These are phyloP conservation scores for Apotomis betuletana DNA, from an alignment of 2,888 invertebrate species.

Conservation along the genomic window DNA sequence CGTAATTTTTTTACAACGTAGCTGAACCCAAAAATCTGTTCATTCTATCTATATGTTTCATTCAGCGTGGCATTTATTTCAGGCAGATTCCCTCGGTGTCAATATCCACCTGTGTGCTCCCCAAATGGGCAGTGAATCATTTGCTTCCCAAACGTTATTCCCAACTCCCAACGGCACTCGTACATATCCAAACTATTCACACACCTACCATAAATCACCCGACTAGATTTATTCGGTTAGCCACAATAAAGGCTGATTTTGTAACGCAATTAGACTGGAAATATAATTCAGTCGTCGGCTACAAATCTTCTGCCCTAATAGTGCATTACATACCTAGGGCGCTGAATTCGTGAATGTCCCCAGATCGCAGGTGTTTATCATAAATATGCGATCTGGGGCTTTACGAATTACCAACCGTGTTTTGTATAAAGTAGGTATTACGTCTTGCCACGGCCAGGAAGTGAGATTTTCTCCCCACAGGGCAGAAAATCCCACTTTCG, in stretches of 20 bases:
- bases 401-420: too few relatives aligned
- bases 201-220: conserved; percentile 24
- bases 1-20: too few relatives aligned
- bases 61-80: background rate
- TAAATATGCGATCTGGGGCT: too few relatives aligned
- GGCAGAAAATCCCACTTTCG: too few relatives aligned
- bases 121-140: conserved; percentile 22
- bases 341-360: too few relatives aligned
- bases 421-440: too few relatives aligned
- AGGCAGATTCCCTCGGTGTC: background rate
- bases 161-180: conserved; percentile 2
- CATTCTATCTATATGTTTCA: background rate
- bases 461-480: too few relatives aligned
- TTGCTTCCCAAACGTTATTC: conserved; percentile 16
- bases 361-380: too few relatives aligned
- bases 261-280: conserved; percentile 44
- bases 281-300: conserved; percentile 47
- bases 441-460: too few relatives aligned
- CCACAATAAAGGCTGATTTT: conserved; percentile 44
- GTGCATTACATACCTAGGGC: too few relatives aligned
- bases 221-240: conserved; percentile 23
- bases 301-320: conserved; percentile 48
- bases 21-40: background rate
- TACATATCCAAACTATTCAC: conserved; percentile 22
- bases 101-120: conserved; percentile 16